Conservation (phyloP, 2,113 vertebrate genomes). For the Lontra canadensis region DNA sequence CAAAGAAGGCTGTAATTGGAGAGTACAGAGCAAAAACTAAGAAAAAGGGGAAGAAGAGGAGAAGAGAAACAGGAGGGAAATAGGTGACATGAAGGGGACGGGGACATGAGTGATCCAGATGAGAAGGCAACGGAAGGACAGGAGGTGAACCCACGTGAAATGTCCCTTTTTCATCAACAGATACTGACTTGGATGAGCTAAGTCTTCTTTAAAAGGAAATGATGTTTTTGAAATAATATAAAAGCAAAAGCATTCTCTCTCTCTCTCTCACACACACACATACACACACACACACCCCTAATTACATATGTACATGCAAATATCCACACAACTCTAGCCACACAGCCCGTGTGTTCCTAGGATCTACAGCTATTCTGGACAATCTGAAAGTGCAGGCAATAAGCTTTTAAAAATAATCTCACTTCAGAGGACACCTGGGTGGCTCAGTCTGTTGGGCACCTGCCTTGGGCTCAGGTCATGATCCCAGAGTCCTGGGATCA, state of each 20-base stretch:
- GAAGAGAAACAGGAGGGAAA: background rate
- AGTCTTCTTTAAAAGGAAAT: background rate
- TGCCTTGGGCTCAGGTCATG: too few relatives aligned
- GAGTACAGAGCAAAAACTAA: background rate
- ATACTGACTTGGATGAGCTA: background rate
- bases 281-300: too few relatives aligned
- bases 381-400: background rate
- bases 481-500: too few relatives aligned
- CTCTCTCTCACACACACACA: too few relatives aligned
- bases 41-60: background rate
- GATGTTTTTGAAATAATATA: conserved; percentile 24
- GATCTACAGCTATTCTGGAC: background rate
- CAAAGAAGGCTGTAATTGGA: background rate
- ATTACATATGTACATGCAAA: background rate
- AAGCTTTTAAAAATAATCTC: background rate
- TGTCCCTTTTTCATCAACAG: background rate
- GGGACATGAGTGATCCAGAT: background rate
- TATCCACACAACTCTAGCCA: background rate
- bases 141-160: background rate
- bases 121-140: background rate
- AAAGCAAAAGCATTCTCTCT: background rate
- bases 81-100: too few relatives aligned
- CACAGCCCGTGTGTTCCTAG: background rate
- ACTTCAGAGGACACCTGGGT: background rate
- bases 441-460: too few relatives aligned